Conservation (phyloP, 2,888 invertebrate species). For the Magallana nippona region DNA sequence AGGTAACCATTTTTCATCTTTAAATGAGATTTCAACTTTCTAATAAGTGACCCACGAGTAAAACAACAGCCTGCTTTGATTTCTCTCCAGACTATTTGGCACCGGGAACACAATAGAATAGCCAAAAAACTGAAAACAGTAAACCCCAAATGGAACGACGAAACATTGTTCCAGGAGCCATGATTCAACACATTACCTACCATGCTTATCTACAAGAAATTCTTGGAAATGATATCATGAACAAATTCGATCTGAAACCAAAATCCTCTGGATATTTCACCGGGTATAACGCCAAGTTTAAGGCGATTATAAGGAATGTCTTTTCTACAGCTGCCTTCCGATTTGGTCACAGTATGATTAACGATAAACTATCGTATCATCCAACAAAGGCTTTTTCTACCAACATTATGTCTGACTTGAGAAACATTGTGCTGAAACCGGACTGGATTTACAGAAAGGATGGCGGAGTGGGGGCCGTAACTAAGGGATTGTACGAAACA, state of each 20-base stretch:
- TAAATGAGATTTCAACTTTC: too few relatives aligned
- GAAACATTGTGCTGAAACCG: slow-evolving; percentile 42
- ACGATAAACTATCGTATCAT: slow-evolving; percentile 39
- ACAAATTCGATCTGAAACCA: slow-evolving; percentile 91
- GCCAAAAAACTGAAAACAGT: slow-evolving; percentile 88
- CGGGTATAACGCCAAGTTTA: slow-evolving; percentile 87
- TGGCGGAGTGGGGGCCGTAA: slow-evolving; percentile 45
- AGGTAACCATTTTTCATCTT: too few relatives aligned
- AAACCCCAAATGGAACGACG: slow-evolving; percentile 89
- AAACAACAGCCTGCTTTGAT: slow-evolving; percentile 93
- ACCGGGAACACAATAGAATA: slow-evolving; percentile 90
- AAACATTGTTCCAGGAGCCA: slow-evolving; percentile 79
- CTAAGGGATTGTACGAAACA: slow-evolving; percentile 47
- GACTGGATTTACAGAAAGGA: slow-evolving; percentile 39
- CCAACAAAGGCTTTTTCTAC: slow-evolving; percentile 23
- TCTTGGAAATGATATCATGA: slow-evolving; percentile 93
- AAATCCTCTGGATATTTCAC: slow-evolving; percentile 88
- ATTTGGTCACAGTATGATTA: slow-evolving; percentile 86
- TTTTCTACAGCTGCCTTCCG: slow-evolving; percentile 97
- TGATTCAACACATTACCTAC: slow-evolving; percentile 82
- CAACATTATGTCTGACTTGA: slow-evolving; percentile 31
- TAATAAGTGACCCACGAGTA: slow-evolving; percentile 89
- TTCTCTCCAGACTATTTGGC: slow-evolving; percentile 89
- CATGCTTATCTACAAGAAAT: slow-evolving; percentile 87
- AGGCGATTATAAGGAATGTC: slow-evolving; percentile 95